These are phyloP conservation scores for Bemisia tabaci DNA, from an alignment of 1,140 invertebrate genomes.

Conservation along the genomic window DNA sequence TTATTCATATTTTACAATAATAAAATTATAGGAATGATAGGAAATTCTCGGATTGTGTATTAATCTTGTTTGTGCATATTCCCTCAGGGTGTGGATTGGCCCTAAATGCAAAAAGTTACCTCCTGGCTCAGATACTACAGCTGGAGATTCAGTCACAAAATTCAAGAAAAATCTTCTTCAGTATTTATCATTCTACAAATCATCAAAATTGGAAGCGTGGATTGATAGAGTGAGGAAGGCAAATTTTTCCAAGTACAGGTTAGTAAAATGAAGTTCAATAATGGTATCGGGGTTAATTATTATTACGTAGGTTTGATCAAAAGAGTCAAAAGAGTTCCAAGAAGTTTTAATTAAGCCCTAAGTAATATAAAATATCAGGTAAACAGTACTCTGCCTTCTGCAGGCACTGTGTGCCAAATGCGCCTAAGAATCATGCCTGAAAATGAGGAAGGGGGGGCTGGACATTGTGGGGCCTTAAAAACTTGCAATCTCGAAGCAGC, in stretches of 20 bases:
- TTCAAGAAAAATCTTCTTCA: conserved; percentile 76
- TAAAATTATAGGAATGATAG: too few species aligned
- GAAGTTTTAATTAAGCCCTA: too few species aligned
- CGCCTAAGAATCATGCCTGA: too few species aligned
- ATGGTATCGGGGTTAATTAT: conserved; percentile 5
- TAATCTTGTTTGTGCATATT: too few species aligned
- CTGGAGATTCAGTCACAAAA: conserved; percentile 65
- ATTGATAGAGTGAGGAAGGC: conserved; percentile 51
- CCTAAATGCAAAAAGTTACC: conserved; percentile 52
- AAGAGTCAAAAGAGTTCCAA: conserved; percentile 1
- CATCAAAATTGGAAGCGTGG: conserved; percentile 53
- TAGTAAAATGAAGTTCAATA: conserved; percentile 25
- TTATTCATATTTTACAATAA: too few species aligned
- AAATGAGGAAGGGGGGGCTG: too few species aligned
- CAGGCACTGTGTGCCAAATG: too few species aligned
- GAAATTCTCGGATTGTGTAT: too few species aligned
- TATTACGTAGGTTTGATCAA: conserved; percentile 2
- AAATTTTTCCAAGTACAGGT: conserved; percentile 72
- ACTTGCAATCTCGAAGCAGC: too few species aligned
- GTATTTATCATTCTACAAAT: conserved; percentile 64
- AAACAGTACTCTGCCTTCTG: too few species aligned
- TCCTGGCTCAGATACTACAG: conserved; percentile 34
- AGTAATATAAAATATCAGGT: too few species aligned
- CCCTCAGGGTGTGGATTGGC: conserved; percentile 70
- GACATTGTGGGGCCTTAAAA: too few species aligned